Percentiles rank a stretch among this genome's conserved stretches.
phyloP scores from a whole-genome alignment of 2,888 invertebrate genomes.

The Flexamia atlantica region DNA sequence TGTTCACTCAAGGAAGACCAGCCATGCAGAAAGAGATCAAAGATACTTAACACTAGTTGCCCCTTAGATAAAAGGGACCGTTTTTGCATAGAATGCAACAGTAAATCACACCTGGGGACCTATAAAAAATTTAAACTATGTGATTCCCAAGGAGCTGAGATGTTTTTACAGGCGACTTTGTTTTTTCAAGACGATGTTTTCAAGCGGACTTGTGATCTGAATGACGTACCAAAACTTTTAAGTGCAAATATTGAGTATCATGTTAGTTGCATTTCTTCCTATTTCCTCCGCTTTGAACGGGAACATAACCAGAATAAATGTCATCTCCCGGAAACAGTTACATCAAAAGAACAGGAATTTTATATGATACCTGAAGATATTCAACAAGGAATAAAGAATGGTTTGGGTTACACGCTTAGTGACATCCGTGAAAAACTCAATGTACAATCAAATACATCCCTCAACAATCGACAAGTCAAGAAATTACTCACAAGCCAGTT shows the following conservation, averaged over 20 bases:
- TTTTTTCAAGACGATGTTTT: slow-evolving; percentile 8
- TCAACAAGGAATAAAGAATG: neutral
- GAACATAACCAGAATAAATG: neutral
- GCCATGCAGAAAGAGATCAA: neutral
- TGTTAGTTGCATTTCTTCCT: neutral
- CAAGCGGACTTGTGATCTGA: neutral
- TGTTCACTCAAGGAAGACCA: neutral
- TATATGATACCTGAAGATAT: neutral
- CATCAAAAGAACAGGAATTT: neutral
- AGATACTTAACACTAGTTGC: too few relatives aligned
- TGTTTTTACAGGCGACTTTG: neutral
- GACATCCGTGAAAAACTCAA: neutral
- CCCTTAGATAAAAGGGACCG: neutral
- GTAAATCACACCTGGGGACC: neutral
- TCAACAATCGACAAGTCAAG: neutral
- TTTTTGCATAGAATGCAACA: neutral
- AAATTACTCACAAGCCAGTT: neutral
- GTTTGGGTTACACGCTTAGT: neutral
- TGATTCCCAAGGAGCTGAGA: neutral
- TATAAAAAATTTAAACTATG: neutral
- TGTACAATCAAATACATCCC: neutral
- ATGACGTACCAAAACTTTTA: neutral
- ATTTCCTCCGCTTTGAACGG: neutral
- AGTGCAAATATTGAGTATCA: neutral
- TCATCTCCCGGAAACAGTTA: neutral